Evolutionary conservation across 2,797 vertebrate genomes (phyloP), one percentile per base, ranked within the genome.

Genomic region (Brachyalestes nurse): DNA sequence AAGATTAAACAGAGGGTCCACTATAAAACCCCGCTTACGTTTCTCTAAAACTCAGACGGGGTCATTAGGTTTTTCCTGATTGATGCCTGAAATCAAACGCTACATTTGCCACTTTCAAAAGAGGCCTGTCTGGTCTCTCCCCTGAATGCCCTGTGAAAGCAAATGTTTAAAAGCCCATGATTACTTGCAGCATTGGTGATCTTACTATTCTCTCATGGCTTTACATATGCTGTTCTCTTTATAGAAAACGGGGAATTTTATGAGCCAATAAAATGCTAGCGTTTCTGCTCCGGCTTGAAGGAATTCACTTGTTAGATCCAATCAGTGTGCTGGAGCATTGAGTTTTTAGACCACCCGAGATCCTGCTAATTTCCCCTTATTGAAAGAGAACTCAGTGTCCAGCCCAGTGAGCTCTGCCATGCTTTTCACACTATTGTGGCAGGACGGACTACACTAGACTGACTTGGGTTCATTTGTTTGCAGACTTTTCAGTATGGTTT

Each of bases 221-320:
- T 81, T 87, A 62, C 76, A 84, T 84, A 81, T 79, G 72, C 78
- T 70, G 78, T 79, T 79, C 80, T 75, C 79, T 80, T 65, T 74
- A 78, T 76, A 49, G 65, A 72, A 81, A 84, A 77, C 81, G 76
- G 70, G 34, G 70, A 72, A 78, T 70, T 87, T 85, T 85, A 83
- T 79, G 86, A 85, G 86, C 81, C 74, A 83, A 83, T 86, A 87
- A 87, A 87, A 77, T 42, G 23, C 66, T 58, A 51, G 45, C 45
- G 62, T 71, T 81, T 85, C 75, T 86, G 62, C 23, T 71, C 75
- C 51, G 51, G 66, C 78, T 83, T 80, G 73, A 84, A 83, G 60
- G 76, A 84, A 81, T 83, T 87, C 77, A 82, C 79, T 85, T 79
- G 79, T 83, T 87, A 78, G 70, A 75, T 84, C 66, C 79, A 85